Base-by-base conservation (phyloP, 1,140 invertebrate genomes). In the Pseudomyrmex gracilis region DNA sequence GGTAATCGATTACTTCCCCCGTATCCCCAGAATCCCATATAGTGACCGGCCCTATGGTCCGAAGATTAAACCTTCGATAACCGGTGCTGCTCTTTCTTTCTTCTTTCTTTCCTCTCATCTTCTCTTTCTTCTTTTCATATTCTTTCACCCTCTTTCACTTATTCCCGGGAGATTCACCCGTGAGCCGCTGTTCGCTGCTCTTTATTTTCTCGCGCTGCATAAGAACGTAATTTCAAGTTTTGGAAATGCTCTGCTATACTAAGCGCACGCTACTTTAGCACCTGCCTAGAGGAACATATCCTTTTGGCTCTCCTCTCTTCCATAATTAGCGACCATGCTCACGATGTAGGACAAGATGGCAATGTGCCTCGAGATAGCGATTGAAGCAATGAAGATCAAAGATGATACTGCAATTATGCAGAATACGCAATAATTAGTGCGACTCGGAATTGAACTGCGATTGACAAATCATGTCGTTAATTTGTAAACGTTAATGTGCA, bases 1-100 rank as follows among this genome's bases (percentile, higher is more conserved):
- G 91, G 91, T 93, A 93, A 93, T 92, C 92, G 92, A 93, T 93
- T 93, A 92, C 92, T 89, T 92, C 90, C 80, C 84, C 90, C 91
- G 90, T 92, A 91, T 91, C 91, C 91, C 90, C 89, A 92, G 91
- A 92, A 92, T 92, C 90, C 92, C 91, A 92, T 92, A 92, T 91
- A 92, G 90, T 90, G 92, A 93, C 91, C 92, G 90, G 88, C 80
- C 84, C 86, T 91, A 87, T 91, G 90, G 88, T 89, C 87, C 85
- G 88, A 89, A 93, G 92, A 93, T 93, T 90, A 92, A 92, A 92
- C 89, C 91, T 90, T 90, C 92, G 92, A 93, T 93, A 93, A 87
- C 87, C 78, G 82, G 61, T 73, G 87, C 84, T 89, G 87, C 85
- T 84, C 86, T 87, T 86, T 83, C 87, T 86, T 71, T 86, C 82